Evolutionary conservation across 2,113 vertebrate genomes (phyloP), one percentile per base, ranked within the genome.

Genomic region (Acinonyx jubatus): DNA sequence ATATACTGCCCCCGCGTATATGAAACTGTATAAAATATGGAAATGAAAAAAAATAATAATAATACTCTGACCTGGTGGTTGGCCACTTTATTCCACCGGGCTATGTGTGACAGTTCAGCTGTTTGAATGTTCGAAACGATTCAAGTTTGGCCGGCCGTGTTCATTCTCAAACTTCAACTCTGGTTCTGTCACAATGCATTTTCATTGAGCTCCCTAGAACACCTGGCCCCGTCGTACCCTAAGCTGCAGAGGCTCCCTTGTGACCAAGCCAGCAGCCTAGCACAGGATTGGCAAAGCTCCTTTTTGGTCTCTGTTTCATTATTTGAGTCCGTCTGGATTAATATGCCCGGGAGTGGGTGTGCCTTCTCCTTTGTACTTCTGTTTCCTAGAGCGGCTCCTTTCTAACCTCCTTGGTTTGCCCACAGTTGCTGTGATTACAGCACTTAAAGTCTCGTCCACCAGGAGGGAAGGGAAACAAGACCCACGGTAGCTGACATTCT

Each of bases 161-260:
- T n/a, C 48, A 48, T 78, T 85, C 31, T 71, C 92, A 83, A 87
- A 93, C 95, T 96, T 27, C 81, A 97, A 92, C 5, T 25, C 97
- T 97, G 33, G 74, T 93, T 92, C 81, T 23, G 50, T 96, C 73
- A 96, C 97, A 96, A 93, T 91, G 97, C 89, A 73, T 96, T 97
- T 96, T 97, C 91, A 95, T 97, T 97, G 93, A 96, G 94, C 80
- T 96, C 7, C 73, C 89, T 15, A 69, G 98, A 98, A 96, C 95
- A 2, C 97, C 96, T 80, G 81, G 95, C 80, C 65, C 74, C 14
- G 12, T 1, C 79, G 1, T 38, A 63, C 92, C 82, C 97, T 94
- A 61, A 25, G 95, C 90, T 31, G 96, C 84, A 33, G 36, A 91
- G 33, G 81, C 97, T 61, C 25, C 63, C 97, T 91, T 15, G 76